Evolutionary conservation across 1,140 invertebrate species (phyloP).

Genomic region (Drosophila aff.): DNA sequence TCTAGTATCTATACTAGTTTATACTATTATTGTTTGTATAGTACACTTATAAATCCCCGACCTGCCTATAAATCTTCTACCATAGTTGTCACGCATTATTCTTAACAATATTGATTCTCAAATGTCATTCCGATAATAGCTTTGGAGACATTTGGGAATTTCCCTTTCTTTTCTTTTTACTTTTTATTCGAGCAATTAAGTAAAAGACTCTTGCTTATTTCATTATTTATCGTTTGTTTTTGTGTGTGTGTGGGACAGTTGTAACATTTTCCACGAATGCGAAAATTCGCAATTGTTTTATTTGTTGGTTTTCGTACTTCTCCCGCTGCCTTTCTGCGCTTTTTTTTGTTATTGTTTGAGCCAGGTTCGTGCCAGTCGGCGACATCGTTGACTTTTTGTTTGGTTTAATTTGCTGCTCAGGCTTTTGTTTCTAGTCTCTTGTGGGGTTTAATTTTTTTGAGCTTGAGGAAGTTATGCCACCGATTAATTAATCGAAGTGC

Average conservation of each 20-base stretch:
- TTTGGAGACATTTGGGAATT: conserved; percentile 19
- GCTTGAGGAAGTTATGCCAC: conserved; percentile 33
- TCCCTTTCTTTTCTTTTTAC: conserved; percentile 1
- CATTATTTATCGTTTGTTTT: conserved; percentile 10
- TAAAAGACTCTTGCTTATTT: conserved; percentile 48
- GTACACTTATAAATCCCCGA: neutral
- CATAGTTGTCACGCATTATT: conserved; percentile 49
- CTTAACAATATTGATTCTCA: conserved; percentile 63
- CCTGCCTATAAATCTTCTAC: neutral
- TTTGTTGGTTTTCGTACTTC: conserved; percentile 32
- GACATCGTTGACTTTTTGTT: conserved; percentile 64
- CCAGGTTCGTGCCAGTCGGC: conserved; percentile 67
- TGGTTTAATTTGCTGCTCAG: conserved; percentile 35
- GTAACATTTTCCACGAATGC: conserved; percentile 65
- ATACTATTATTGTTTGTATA: neutral
- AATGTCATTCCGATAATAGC: conserved; percentile 25
- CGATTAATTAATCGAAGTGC: conserved; percentile 23
- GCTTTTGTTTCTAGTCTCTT: conserved; percentile 22
- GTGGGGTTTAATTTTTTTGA: conserved; percentile 28
- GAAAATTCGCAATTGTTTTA: conserved; percentile 66
- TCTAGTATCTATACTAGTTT: neutral
- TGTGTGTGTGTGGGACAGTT: conserved; percentile 52
- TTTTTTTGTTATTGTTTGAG: conserved; percentile 40
- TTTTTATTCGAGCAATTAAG: conserved; percentile 50
- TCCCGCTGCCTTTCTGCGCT: neutral